Percentiles rank a stretch among this genome's conserved stretches.
phyloP scores from a whole-genome alignment of 2,113 vertebrate genomes.

The Microtus montanus region DNA sequence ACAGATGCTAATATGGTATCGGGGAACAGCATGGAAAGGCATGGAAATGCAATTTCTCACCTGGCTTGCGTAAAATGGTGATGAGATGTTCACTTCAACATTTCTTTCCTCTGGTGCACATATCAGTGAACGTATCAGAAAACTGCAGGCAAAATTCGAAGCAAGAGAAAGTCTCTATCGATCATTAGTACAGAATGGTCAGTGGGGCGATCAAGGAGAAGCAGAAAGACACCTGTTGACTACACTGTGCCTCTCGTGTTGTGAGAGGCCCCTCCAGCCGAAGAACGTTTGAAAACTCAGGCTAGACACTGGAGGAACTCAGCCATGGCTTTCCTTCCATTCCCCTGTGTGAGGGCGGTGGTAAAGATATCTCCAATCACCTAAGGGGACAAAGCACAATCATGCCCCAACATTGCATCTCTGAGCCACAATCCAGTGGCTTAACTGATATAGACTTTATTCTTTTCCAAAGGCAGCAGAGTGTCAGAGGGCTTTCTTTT shows the following conservation, averaged over 20 bases:
- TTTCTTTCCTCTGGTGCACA: slow-evolving; percentile 47
- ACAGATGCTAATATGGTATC: slow-evolving; percentile 64
- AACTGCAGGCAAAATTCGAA: slow-evolving; percentile 36
- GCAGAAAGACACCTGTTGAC: slow-evolving; percentile 32
- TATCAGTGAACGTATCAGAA: slow-evolving; percentile 30
- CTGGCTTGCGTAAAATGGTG: slow-evolving; percentile 57
- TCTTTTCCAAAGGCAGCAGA: slow-evolving; percentile 88
- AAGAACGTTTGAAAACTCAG: not conserved
- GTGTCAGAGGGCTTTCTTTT: slow-evolving; percentile 89
- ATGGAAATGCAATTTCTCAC: slow-evolving; percentile 71
- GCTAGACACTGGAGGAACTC: not conserved
- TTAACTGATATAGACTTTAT: slow-evolving; percentile 89
- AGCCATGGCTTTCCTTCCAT: slow-evolving; percentile 4
- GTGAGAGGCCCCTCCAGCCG: not conserved
- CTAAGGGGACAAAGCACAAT: slow-evolving; percentile 79
- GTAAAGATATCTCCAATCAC: slow-evolving; percentile 73
- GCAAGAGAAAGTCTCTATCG: slow-evolving; percentile 35
- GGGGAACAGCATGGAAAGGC: slow-evolving; percentile 55
- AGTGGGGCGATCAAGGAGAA: not conserved
- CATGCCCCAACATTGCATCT: slow-evolving; percentile 73
- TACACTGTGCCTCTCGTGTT: not conserved
- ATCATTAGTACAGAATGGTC: slow-evolving; percentile 46
- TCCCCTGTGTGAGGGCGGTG: not conserved
- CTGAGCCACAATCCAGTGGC: slow-evolving; percentile 80
- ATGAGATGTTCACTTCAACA: slow-evolving; percentile 61